A percentile compares a stretch with the other conserved stretches of the same genome.
These are phyloP conservation scores for Phymorhynchus buccinoides DNA, from an alignment of 1,140 invertebrate genomes.

Conservation along the genomic window DNA sequence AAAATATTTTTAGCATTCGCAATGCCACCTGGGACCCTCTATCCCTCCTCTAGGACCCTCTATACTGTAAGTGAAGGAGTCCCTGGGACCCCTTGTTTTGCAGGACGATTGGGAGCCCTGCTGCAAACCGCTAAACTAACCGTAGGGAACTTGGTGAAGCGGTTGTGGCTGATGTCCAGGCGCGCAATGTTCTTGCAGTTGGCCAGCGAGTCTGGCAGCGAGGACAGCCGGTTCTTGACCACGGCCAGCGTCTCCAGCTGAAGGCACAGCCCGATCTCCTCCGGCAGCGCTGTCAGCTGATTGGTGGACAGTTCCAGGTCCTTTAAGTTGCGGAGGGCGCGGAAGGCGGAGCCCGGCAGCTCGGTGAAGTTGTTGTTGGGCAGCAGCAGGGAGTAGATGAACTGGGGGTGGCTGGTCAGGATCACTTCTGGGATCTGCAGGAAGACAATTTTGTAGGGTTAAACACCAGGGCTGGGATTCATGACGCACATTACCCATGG, in stretches of 20 bases:
- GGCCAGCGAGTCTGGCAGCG: conserved; percentile 53
- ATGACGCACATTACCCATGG: too few relatives aligned
- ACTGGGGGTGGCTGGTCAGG: conserved; percentile 46
- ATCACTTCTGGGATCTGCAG: conserved; percentile 29
- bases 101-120: too few relatives aligned
- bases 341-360: conserved; percentile 55
- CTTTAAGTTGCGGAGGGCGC: conserved; percentile 52
- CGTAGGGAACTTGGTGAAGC: conserved; percentile 45
- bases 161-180: conserved; percentile 58
- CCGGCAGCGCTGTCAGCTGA: conserved; percentile 53
- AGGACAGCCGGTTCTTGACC: conserved; percentile 52
- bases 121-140: too few relatives aligned
- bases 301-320: conserved; percentile 53
- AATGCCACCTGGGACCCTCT: too few relatives aligned
- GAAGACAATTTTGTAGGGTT: too few relatives aligned
- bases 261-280: conserved; percentile 55
- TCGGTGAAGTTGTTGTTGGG: conserved; percentile 47
- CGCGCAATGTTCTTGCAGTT: conserved; percentile 45
- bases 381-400: conserved; percentile 56
- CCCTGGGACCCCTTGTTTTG: too few relatives aligned
- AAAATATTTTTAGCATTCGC: too few relatives aligned
- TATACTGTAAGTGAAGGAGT: too few relatives aligned
- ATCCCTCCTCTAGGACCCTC: too few relatives aligned
- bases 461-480: too few relatives aligned
- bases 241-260: conserved; percentile 50